These are phyloP conservation scores for Leptopilina boulardi DNA, from an alignment of 1,140 invertebrate species.

Conservation along the genomic window DNA sequence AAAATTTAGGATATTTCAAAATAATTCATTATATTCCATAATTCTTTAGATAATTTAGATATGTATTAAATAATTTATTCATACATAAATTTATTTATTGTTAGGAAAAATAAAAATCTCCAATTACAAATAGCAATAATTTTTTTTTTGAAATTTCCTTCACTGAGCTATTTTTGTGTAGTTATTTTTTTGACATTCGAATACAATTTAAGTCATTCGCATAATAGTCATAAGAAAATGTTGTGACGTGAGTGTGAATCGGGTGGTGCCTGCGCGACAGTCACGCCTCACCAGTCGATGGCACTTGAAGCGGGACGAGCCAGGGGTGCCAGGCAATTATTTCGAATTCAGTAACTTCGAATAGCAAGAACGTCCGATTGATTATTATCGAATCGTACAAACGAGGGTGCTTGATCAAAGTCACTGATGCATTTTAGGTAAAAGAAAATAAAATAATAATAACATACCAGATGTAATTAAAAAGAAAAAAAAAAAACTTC, in stretches of 20 bases:
- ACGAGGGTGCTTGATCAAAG: slow-evolving; percentile 70
- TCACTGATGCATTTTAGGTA: slow-evolving; percentile 55
- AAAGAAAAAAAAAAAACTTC: background rate
- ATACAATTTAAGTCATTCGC: background rate
- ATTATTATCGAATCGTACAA: slow-evolving; percentile 72
- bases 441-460: background rate
- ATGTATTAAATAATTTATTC: too few relatives aligned
- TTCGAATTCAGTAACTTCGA: slow-evolving; percentile 72
- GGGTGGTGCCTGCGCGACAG: slow-evolving; percentile 49
- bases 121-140: too few relatives aligned
- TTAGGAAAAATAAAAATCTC: too few relatives aligned
- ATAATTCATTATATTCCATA: background rate
- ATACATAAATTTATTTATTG: too few relatives aligned
- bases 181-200: too few relatives aligned
- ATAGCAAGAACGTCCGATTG: slow-evolving; percentile 70
- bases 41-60: too few relatives aligned
- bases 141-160: too few relatives aligned
- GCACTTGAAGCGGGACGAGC: background rate
- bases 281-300: slow-evolving; percentile 52
- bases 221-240: slow-evolving; percentile 43
- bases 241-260: slow-evolving; percentile 53
- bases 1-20: too few relatives aligned
- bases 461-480: slow-evolving; percentile 13
- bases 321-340: slow-evolving; percentile 66
- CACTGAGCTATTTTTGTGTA: too few relatives aligned